A percentile compares a stretch with the other conserved stretches of the same genome.
Evolutionary conservation across 1,140 invertebrate genomes (phyloP).

Genomic region (Muscidifurax raptorellus): DNA sequence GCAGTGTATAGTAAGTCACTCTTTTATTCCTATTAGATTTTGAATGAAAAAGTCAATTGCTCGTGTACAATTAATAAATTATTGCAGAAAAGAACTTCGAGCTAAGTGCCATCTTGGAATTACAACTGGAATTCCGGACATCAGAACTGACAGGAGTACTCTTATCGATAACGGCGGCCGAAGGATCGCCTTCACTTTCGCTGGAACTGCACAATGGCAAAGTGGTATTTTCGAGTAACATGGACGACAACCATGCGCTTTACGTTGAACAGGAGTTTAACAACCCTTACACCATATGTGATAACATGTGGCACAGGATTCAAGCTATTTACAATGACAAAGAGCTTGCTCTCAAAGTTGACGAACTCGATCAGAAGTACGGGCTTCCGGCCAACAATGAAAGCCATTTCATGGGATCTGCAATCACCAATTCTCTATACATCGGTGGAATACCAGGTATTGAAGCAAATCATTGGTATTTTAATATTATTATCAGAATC

Average conservation of each 20-base stretch:
- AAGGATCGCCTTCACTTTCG: slow-evolving; percentile 82
- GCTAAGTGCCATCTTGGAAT: slow-evolving; percentile 46
- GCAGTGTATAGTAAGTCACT: slow-evolving; percentile 85
- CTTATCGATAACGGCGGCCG: slow-evolving; percentile 81
- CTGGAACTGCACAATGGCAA: slow-evolving; percentile 87
- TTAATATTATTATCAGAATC: slow-evolving; percentile 48
- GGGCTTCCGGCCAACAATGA: slow-evolving; percentile 74
- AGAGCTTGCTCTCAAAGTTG: slow-evolving; percentile 83
- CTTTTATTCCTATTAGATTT: background rate
- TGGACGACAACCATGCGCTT: slow-evolving; percentile 79
- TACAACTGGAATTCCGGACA: slow-evolving; percentile 90
- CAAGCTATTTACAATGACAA: slow-evolving; percentile 84
- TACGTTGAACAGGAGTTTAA: slow-evolving; percentile 78
- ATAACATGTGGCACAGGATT: slow-evolving; percentile 92
- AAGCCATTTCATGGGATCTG: slow-evolving; percentile 63
- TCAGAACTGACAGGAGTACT: slow-evolving; percentile 88
- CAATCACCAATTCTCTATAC: slow-evolving; percentile 80
- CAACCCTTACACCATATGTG: slow-evolving; percentile 83
- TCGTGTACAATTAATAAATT: slow-evolving; percentile 18
- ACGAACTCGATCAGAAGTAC: slow-evolving; percentile 78
- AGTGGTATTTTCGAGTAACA: slow-evolving; percentile 83
- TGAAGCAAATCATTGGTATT: background rate
- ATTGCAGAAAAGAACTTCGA: slow-evolving; percentile 64
- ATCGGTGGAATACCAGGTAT: slow-evolving; percentile 91
- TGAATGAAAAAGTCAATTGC: background rate